These are phyloP conservation scores for Onychomys torridus DNA, from an alignment of 2,797 vertebrate genomes.

Conservation along the genomic window DNA sequence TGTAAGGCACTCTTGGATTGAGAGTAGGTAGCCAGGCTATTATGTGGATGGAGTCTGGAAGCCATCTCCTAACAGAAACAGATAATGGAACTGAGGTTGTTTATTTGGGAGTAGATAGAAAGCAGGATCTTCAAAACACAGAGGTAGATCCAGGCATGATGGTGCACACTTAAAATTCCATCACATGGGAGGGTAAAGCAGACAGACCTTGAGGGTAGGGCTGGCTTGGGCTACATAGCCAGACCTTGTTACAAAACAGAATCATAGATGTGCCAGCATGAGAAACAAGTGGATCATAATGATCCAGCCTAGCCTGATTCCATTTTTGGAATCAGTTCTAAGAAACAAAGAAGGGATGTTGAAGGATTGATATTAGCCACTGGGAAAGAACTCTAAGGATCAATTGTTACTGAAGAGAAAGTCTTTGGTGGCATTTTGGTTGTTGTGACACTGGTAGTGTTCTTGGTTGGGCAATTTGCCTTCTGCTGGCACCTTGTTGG, in stretches of 20 bases:
- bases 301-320: not conserved
- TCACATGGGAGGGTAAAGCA: not conserved
- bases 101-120: not conserved
- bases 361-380: not conserved
- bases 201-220: not conserved
- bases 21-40: no score
- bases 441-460: accelerated
- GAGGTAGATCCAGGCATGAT: not conserved
- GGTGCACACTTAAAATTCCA: no score
- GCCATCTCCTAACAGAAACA: not conserved
- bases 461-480: not conserved
- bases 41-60: not conserved
- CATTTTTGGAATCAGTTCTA: not conserved
- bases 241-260: not conserved
- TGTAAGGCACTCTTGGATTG: not conserved
- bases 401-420: not conserved
- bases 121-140: not conserved
- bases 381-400: not conserved
- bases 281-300: not conserved
- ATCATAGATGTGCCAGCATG: not conserved
- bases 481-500: not conserved
- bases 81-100: not conserved
- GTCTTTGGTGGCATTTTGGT: no score
- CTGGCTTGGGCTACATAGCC: not conserved
- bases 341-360: not conserved